Conservation (phyloP, 2,797 vertebrate species). For the Anabacerthia variegaticeps region DNA sequence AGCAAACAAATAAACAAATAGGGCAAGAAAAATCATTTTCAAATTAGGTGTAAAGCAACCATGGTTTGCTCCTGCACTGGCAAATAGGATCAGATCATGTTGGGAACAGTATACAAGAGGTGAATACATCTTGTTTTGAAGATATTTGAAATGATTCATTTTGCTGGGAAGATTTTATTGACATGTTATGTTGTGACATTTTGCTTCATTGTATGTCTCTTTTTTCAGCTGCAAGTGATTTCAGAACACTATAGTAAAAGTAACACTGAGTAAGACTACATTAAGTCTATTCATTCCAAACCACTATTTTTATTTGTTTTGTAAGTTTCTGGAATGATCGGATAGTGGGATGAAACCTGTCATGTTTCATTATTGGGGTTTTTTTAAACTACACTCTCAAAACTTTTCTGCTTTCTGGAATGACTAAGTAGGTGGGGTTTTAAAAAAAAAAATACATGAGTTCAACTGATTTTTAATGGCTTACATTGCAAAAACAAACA, state of each 20-base stretch:
- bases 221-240: background rate
- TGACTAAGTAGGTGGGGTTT: background rate
- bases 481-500: background rate
- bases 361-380: background rate
- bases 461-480: background rate
- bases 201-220: background rate
- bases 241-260: background rate
- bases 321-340: background rate
- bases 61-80: background rate
- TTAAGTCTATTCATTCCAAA: background rate
- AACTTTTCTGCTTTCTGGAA: background rate
- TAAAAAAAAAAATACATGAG: background rate
- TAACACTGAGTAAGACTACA: background rate
- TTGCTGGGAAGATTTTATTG: background rate
- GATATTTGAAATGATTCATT: background rate
- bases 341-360: background rate
- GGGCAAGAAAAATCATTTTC: background rate
- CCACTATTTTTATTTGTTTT: constrained; percentile 3
- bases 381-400: background rate
- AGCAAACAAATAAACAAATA: background rate
- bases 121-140: background rate
- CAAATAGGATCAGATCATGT: background rate
- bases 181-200: background rate
- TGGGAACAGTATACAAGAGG: background rate
- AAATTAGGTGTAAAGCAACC: background rate